Evolutionary conservation across 2,797 vertebrate species (phyloP), one percentile per base, ranked within the genome.

Genomic region (Catharus ustulatus): DNA sequence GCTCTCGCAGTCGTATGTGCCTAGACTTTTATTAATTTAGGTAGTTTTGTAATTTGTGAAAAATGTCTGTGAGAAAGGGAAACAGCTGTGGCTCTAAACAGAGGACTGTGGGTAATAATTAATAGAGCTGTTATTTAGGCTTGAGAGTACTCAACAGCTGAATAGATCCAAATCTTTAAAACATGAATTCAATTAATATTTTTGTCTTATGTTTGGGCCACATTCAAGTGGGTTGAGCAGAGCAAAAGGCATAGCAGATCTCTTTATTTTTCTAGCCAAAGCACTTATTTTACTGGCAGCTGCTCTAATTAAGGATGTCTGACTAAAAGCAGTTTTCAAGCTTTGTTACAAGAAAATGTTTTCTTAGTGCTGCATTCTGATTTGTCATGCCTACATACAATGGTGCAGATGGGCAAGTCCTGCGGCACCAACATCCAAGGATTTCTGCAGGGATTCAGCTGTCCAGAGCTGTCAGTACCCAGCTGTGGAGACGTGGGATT

Each of bases 221-320:
- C 32, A 19, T 55, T 93, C 89, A 73, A 77, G 80, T 72, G 89
- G 61, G 63, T 46, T 79, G 51, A 82, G 75, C 72, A 85, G 85
- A 95, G 84, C 85, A 95, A 95, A 94, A 96, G 61, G 85, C 90
- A 94, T 13, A 58, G 26, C 40, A 83, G 54, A 88, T 79, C 46
- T 71, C 73, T 95, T 62, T 49, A 71, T 90, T 94, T 87, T 92
- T 82, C 74, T 51, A 92, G 91, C 48, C 71, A 90, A 84, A 91
- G 84, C 63, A 88, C 68, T 91, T 90, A 36, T 55, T 92, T 94
- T 83, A 69, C 83, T 80, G 91, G 89, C 95, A 95, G 93, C 89
- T 96, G 89, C 62, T 88, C 87, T 90, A 91, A 95, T 96, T 90
- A 84, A 94, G 66, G 62, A 92, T 77, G 68, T 74, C 91, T 86